Evolutionary conservation across 2,888 invertebrate species (phyloP), one percentile per base, ranked within the genome.

Genomic region (Tenthredo notha): DNA sequence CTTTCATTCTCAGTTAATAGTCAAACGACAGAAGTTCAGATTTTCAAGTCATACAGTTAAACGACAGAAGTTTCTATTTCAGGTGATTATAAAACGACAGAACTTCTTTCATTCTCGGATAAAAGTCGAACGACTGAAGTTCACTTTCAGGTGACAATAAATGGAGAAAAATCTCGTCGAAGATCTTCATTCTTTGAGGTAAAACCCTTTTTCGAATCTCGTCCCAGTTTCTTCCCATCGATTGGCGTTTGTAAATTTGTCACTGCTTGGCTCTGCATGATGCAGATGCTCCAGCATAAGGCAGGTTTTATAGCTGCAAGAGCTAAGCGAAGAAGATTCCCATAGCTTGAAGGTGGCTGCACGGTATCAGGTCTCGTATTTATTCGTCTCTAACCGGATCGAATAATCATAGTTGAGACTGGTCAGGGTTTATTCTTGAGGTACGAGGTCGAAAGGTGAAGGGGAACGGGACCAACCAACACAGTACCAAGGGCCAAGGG

Each of bases 361-460:
- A 33, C 67, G 67, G 33, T 67, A 67, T 67, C 67, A 67, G 67
- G 67, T 67, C 67, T 67, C 18, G 29, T 67, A 67, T 67, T 33
- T 33, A 67, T 74, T 47, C 74, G 43, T 74, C 74, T 74, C 75
- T 43, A 89, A 92, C 90, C 89, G 88, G 91, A 88, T 90, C 86
- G 87, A 87, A 87, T 88, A 90, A 91, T 90, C 90, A 88, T 90
- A 88, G 87, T 92, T 92, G 92, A 92, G 92, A 92, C 92, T 93
- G 92, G 92, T 93, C 92, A 92, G 90, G 92, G 91, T 90, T 88
- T 87, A 86, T 85, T 86, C 65, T 82, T 84, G 85, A 85, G 87
- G 83, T 86, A 85, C 86, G 84, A 47, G 37, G 78, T 84, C 82
- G 84, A 86, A 78, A 83, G 77, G 58, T 83, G 84, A 85, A 78